Conservation (phyloP, 2,888 invertebrate species). For the Cataglyphis cursor region DNA sequence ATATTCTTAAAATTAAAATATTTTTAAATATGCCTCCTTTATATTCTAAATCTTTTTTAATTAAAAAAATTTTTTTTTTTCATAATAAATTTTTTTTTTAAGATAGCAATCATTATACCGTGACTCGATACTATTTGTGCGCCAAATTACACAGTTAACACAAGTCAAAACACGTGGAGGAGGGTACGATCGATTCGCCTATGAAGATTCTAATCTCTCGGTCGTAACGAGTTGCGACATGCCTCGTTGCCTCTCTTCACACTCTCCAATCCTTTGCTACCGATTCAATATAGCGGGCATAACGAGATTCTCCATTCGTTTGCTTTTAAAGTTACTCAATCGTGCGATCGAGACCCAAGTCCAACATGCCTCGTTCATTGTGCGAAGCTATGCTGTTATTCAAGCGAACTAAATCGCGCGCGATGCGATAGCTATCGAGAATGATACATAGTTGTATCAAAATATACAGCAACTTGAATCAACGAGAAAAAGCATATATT, state of each 20-base stretch:
- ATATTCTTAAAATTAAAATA: background rate
- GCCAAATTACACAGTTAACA: conserved; percentile 71
- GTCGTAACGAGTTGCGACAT: conserved; percentile 73
- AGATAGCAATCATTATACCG: conserved; percentile 68
- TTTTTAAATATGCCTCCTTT: background rate
- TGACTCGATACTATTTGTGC: conserved; percentile 54
- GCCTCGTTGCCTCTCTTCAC: conserved; percentile 72
- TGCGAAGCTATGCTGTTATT: conserved; percentile 19
- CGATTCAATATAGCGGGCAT: conserved; percentile 48
- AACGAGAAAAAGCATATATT: conserved; percentile 7
- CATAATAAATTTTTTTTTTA: conserved; percentile 36
- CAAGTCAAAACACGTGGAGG: conserved; percentile 51
- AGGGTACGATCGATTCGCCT: conserved; percentile 64
- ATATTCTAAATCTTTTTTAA: background rate
- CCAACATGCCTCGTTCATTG: conserved; percentile 32
- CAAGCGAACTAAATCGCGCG: conserved; percentile 12
- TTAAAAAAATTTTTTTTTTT: background rate
- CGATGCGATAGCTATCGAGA: conserved; percentile 35
- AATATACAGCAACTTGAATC: background rate
- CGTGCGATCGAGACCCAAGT: conserved; percentile 71
- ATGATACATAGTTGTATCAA: background rate
- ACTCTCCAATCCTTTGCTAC: conserved; percentile 73
- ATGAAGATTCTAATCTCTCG: conserved; percentile 76
- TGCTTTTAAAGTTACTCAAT: conserved; percentile 69
- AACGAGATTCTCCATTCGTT: conserved; percentile 41